Evolutionary conservation across 2,113 vertebrate species (phyloP).

Genomic region (Neopipo cinnamomea): DNA sequence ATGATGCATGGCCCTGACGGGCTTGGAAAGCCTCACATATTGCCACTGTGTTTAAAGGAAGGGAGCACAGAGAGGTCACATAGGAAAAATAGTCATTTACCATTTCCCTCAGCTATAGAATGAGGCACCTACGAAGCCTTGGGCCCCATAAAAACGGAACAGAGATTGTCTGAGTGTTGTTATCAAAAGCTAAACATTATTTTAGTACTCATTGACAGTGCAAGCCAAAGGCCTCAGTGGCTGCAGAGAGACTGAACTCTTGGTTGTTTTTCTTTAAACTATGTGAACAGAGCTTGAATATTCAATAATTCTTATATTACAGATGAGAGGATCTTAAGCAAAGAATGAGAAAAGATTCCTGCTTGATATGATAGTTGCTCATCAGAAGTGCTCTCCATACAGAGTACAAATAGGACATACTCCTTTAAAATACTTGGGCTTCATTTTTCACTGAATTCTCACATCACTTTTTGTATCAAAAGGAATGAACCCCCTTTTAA

Average conservation of each 20-base stretch:
- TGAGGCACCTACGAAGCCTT: not conserved
- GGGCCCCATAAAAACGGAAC: not conserved
- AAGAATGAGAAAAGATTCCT: not conserved
- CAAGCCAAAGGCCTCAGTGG: not conserved
- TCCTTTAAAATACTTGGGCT: not conserved
- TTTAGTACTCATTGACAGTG: not conserved
- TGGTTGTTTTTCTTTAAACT: not conserved
- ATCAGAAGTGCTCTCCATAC: not conserved
- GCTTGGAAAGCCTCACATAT: constrained; percentile 18
- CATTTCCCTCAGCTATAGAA: not conserved
- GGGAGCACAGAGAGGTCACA: constrained; percentile 27
- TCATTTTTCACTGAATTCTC: not conserved
- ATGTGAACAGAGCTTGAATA: not conserved
- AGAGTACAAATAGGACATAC: not conserved
- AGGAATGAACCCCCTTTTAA: not conserved
- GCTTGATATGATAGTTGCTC: not conserved
- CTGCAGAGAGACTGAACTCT: not conserved
- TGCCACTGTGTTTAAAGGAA: constrained; percentile 17
- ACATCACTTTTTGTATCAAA: not conserved
- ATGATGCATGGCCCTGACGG: not conserved
- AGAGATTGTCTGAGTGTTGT: not conserved
- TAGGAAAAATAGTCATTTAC: not conserved
- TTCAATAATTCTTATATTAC: not conserved
- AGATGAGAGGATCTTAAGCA: not conserved
- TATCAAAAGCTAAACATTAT: not conserved